Evolutionary conservation across 2,888 invertebrate genomes (phyloP).

Genomic region (Tenthredo amoena): DNA sequence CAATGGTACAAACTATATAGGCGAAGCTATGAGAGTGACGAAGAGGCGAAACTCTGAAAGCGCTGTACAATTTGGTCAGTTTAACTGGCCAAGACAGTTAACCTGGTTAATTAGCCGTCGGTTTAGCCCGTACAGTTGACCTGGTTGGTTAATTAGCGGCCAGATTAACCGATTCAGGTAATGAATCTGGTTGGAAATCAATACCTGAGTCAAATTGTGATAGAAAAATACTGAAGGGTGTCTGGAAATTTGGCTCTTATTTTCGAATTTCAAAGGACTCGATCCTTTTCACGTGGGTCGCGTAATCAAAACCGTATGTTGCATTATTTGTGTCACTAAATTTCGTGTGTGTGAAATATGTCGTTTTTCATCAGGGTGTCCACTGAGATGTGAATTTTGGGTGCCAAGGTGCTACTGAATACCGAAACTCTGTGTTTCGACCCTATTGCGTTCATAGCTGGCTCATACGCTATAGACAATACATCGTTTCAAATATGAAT

Average conservation of each 20-base stretch:
- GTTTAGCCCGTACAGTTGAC: neutral
- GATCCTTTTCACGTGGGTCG: neutral
- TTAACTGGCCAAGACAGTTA: neutral
- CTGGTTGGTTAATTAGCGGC: neutral
- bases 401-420: neutral
- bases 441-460: neutral
- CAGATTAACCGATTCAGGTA: neutral
- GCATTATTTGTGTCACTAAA: neutral
- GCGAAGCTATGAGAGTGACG: neutral
- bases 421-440: neutral
- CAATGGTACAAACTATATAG: neutral
- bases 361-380: neutral
- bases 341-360: neutral
- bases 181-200: neutral
- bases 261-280: neutral
- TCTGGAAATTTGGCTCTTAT: neutral
- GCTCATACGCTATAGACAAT: neutral
- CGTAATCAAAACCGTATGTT: neutral
- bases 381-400: neutral
- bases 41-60: neutral
- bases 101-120: slow-evolving; percentile 2
- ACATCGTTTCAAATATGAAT: neutral
- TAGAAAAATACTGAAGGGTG: neutral
- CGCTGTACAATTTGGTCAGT: neutral
- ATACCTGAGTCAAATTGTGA: neutral